Evolutionary conservation across 1,140 invertebrate species (phyloP).

Genomic region (Vollenhovia emeryi): DNA sequence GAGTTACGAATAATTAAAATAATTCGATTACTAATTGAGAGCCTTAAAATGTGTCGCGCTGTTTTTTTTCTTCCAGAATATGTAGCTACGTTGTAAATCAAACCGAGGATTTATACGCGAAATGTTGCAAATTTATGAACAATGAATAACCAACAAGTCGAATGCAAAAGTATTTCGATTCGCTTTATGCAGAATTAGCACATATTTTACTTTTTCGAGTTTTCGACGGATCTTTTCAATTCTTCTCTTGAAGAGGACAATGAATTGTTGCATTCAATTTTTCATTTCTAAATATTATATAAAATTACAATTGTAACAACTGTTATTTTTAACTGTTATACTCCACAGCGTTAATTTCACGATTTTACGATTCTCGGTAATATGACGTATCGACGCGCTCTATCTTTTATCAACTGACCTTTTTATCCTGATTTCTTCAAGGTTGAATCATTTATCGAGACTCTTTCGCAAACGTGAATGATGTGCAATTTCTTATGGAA

Average conservation of each 20-base stretch:
- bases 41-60: no score
- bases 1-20: no score
- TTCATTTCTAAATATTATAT: background rate
- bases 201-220: background rate
- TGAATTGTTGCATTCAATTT: background rate
- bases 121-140: no score
- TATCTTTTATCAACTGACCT: background rate
- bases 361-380: background rate
- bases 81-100: background rate
- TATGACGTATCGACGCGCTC: background rate
- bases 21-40: no score
- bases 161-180: background rate
- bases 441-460: constrained; percentile 34
- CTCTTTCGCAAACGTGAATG: background rate
- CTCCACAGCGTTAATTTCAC: background rate
- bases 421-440: constrained; percentile 20
- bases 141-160: background rate
- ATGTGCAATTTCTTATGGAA: constrained; percentile 19
- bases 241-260: background rate
- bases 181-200: background rate
- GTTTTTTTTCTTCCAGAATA: no score
- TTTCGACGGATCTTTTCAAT: no score
- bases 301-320: background rate
- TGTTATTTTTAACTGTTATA: background rate
- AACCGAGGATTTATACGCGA: no score